Base-by-base conservation (phyloP, 2,113 vertebrate genomes). In the Boleophthalmus pectinirostris region DNA sequence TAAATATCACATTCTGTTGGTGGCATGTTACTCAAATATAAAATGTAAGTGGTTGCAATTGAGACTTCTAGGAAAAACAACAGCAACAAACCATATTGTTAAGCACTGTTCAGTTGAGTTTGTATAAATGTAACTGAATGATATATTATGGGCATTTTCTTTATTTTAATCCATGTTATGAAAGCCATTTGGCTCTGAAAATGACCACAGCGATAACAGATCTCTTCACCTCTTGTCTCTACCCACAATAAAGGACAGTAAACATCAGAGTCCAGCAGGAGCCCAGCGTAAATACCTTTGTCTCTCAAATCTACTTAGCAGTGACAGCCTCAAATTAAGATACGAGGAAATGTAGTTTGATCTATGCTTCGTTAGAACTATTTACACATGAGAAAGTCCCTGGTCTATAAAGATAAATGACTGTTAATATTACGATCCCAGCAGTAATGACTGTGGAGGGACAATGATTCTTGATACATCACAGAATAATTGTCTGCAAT, bases 341-440 rank as follows among this genome's bases (percentile, higher is more conserved):
- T 38, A 23, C n/a, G 66, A 69, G 5, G 16, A 61, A 33, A 5
- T 3, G 29, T 29, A 15, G 65, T 38, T 2, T 18, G 16, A 78
- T 61, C 24, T 33, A 51, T 66, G 25, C 5, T 64, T 14, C 12
- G 12, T 68, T 16, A 13, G 29, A 53, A 20, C 29, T 64, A 64
- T 64, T 64, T 64, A 64, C 61, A 64, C 61, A 64, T n/a, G 61
- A 64, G 61, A 38, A 64, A 38, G 61, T 64, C 61, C 33, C 61
- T 16, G 15, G 18, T 38, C 61, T 64, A 35, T 38, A 64, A 64
- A 64, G 61, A 64, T 64, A 64, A 64, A 64, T 38, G 33, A 38
- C 61, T 64, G 61, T 38, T 64, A 64, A 64, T 64, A 64, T 38
- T 20, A 38, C 5, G 18, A 18, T 35, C 33, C 61, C 61, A 11